A percentile compares a stretch with the other conserved stretches of the same genome.
Conservation (phyloP, 2,888 invertebrate genomes). For the Acanthoscelides obtectus region DNA sequence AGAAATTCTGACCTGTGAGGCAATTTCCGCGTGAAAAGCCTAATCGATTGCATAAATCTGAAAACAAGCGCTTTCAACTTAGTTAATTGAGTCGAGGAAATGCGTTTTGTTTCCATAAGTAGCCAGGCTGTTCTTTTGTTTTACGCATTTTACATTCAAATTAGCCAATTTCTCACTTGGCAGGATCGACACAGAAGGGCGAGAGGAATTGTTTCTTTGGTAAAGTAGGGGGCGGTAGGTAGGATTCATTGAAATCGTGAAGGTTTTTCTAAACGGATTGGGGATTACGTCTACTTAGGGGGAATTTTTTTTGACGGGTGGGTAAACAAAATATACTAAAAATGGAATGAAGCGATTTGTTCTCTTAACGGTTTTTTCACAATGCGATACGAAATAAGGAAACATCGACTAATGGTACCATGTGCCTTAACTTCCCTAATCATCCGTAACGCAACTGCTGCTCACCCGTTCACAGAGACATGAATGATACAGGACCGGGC, state of each 20-base stretch:
- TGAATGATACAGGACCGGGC: too few species aligned
- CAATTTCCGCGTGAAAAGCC: neutral
- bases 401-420: too few species aligned
- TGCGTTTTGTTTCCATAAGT: neutral
- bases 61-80: neutral
- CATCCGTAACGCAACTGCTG: too few species aligned
- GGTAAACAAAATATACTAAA: too few species aligned
- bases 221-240: neutral
- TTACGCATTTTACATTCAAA: neutral
- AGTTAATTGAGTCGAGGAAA: neutral
- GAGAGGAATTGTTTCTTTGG: neutral
- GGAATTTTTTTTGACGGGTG: too few species aligned
- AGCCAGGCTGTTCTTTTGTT: neutral
- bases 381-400: too few species aligned
- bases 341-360: too few species aligned
- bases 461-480: too few species aligned
- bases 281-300: neutral
- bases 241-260: neutral
- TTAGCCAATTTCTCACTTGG: neutral
- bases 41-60: neutral
- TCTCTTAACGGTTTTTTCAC: too few species aligned
- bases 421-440: too few species aligned
- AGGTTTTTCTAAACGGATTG: neutral
- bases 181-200: neutral
- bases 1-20: neutral